phyloP scores from a whole-genome alignment of 2,888 invertebrate genomes.

The Xylocampa areola region DNA sequence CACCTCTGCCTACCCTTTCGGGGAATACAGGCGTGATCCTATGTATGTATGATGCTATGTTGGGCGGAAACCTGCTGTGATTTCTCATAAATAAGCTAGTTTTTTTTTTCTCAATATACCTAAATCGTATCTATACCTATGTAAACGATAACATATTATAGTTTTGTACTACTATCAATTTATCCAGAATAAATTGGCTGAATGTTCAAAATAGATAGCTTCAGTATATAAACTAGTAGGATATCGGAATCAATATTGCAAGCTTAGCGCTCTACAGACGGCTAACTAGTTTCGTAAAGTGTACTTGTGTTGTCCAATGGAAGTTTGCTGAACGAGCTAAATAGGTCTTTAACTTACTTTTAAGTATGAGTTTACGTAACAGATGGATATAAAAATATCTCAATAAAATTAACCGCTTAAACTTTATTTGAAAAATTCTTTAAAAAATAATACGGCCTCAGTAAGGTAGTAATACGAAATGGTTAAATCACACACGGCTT shows the following conservation, averaged over 20 bases:
- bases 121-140: too few relatives aligned
- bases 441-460: neutral
- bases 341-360: constrained; percentile 44
- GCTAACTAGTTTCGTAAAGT: constrained; percentile 51
- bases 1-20: too few relatives aligned
- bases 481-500: constrained; percentile 30
- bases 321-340: constrained; percentile 43
- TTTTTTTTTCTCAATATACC: too few relatives aligned
- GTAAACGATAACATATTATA: too few relatives aligned
- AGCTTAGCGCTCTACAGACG: constrained; percentile 36
- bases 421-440: constrained; percentile 5
- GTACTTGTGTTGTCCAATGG: constrained; percentile 43
- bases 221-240: constrained; percentile 28
- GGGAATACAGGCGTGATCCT: too few relatives aligned
- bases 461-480: constrained; percentile 3
- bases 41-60: too few relatives aligned
- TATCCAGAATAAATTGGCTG: constrained; percentile 12
- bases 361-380: constrained; percentile 40
- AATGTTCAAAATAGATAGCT: constrained; percentile 29
- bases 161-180: constrained; percentile 2
- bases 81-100: too few relatives aligned
- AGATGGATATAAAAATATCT: constrained; percentile 28
- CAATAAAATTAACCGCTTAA: constrained; percentile 19
- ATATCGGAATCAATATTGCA: constrained; percentile 52
- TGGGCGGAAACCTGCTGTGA: too few relatives aligned